phyloP scores from a whole-genome alignment of 2,888 invertebrate species.

The Busseola fusca region DNA sequence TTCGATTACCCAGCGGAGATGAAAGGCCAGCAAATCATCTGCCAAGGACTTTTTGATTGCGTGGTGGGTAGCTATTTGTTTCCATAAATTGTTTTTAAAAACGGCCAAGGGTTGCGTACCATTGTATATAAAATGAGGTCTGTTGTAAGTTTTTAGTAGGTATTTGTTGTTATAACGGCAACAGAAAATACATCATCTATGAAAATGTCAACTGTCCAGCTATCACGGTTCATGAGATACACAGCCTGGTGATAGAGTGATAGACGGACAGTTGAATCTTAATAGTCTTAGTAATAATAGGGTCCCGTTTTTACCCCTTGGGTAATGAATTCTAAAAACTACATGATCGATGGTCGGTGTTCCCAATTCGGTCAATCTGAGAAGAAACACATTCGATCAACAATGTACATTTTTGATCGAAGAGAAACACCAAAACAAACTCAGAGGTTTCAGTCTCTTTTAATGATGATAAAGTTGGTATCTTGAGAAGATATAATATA shows the following conservation, averaged over 20 bases:
- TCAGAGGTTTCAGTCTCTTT: background rate
- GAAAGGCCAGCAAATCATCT: conserved; percentile 69
- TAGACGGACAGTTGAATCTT: too few species aligned
- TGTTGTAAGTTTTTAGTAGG: too few species aligned
- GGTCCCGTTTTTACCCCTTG: too few species aligned
- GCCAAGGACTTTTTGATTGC: conserved; percentile 72
- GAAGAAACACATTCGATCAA: background rate
- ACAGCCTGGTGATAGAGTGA: too few species aligned
- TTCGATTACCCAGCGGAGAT: conserved; percentile 67
- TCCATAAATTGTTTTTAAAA: background rate
- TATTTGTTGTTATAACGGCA: too few species aligned
- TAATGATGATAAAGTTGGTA: background rate
- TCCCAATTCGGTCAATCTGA: background rate
- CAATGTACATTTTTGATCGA: too few species aligned
- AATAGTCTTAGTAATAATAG: too few species aligned
- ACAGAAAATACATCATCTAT: too few species aligned
- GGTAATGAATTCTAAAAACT: background rate
- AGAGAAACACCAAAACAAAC: background rate
- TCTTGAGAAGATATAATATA: background rate
- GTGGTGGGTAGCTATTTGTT: conserved; percentile 65
- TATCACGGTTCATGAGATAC: too few species aligned
- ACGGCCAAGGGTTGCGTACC: too few species aligned
- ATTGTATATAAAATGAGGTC: too few species aligned
- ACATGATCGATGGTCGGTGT: background rate
- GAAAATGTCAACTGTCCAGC: too few species aligned